Conservation (phyloP, 2,888 invertebrate genomes). For the Philhelius pedissequus region DNA sequence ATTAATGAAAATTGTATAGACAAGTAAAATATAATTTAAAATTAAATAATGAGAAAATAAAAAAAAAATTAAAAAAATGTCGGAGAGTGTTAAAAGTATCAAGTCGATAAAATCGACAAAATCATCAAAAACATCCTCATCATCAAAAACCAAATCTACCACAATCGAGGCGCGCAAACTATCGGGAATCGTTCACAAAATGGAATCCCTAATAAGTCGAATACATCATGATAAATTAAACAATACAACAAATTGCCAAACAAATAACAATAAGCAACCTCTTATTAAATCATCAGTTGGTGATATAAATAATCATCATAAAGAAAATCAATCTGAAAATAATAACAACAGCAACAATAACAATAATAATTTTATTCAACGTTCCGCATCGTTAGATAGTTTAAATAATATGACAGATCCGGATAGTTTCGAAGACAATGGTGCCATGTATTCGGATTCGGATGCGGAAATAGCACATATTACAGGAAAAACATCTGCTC, state of each 20-base stretch:
- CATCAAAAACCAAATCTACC: slow-evolving; percentile 47
- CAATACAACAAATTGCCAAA: slow-evolving; percentile 70
- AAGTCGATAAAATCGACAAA: slow-evolving; percentile 68
- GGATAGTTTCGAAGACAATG: slow-evolving; percentile 82
- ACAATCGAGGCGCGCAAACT: slow-evolving; percentile 71
- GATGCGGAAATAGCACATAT: slow-evolving; percentile 83
- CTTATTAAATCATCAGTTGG: slow-evolving; percentile 7
- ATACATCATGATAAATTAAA: slow-evolving; percentile 75
- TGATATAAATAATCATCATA: slow-evolving; percentile 34
- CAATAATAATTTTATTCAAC: slow-evolving; percentile 65
- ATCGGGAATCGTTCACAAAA: slow-evolving; percentile 76
- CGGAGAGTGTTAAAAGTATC: slow-evolving; percentile 73
- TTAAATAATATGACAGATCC: slow-evolving; percentile 85
- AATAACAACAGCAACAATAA: slow-evolving; percentile 34
- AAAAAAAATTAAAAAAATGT: slow-evolving; percentile 71
- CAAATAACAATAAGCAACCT: slow-evolving; percentile 51
- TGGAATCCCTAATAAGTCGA: slow-evolving; percentile 75
- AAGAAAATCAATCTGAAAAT: slow-evolving; percentile 33
- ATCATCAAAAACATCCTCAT: slow-evolving; percentile 70
- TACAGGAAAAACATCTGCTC: slow-evolving; percentile 77
- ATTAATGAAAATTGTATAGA: neutral
- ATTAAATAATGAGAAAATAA: neutral
- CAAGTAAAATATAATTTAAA: neutral
- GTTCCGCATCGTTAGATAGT: slow-evolving; percentile 83
- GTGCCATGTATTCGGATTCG: slow-evolving; percentile 81